Percentiles rank a stretch among this genome's conserved stretches.
Conservation (phyloP, 1,140 invertebrate species). For the Zaprionus capensis region DNA sequence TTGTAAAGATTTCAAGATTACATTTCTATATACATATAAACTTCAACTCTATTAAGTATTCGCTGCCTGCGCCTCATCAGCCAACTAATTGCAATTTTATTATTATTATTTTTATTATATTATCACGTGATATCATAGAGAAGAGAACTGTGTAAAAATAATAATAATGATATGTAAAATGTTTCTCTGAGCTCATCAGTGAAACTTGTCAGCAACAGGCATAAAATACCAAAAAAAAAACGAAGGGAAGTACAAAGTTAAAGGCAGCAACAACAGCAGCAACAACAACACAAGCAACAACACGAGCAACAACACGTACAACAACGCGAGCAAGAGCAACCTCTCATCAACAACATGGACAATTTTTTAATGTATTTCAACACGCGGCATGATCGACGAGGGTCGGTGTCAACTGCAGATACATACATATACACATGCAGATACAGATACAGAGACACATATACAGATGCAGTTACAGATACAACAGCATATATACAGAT, state of each 20-base stretch:
- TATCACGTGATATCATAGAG: slow-evolving; percentile 56
- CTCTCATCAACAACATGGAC: slow-evolving; percentile 27
- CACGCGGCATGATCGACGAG: slow-evolving; percentile 46
- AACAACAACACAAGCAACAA: slow-evolving; percentile 6
- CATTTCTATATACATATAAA: neutral
- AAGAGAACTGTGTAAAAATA: slow-evolving; percentile 45
- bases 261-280: slow-evolving; percentile 14
- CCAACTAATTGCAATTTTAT: slow-evolving; percentile 20
- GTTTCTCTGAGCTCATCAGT: slow-evolving; percentile 60
- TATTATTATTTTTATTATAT: slow-evolving; percentile 1
- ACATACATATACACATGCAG: neutral
- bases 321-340: neutral
- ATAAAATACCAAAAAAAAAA: slow-evolving; percentile 11
- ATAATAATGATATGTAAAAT: slow-evolving; percentile 25
- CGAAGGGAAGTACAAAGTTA: slow-evolving; percentile 11
- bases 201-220: slow-evolving; percentile 39
- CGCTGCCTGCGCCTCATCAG: neutral
- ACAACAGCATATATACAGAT: slow-evolving; percentile 1
- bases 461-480: slow-evolving; percentile 13
- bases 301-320: neutral
- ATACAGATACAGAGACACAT: slow-evolving; percentile 9
- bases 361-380: slow-evolving; percentile 41
- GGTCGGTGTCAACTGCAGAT: slow-evolving; percentile 43
- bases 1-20: neutral
- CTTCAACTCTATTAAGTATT: neutral